These are phyloP conservation scores for Melipona quadrifasciata DNA, from an alignment of 1,140 invertebrate genomes.

Conservation along the genomic window DNA sequence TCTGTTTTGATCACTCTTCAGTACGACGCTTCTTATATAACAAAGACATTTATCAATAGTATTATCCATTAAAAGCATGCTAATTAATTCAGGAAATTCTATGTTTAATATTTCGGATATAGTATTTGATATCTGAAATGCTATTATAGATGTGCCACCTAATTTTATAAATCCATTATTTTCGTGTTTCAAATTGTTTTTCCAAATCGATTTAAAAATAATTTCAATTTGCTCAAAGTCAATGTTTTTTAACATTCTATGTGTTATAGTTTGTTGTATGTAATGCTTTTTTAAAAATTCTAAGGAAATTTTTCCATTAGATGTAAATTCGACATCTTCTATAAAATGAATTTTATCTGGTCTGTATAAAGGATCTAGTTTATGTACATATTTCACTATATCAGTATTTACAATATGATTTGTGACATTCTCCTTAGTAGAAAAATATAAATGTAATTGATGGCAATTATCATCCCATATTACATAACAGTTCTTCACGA, in stretches of 20 bases:
- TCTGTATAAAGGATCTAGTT: slow-evolving; percentile 62
- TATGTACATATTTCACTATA: slow-evolving; percentile 72
- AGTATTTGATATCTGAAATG: slow-evolving; percentile 77
- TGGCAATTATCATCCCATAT: slow-evolving; percentile 81
- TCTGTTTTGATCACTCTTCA: background rate
- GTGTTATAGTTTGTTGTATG: slow-evolving; percentile 12
- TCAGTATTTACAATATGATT: slow-evolving; percentile 75
- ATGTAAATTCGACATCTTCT: slow-evolving; percentile 67
- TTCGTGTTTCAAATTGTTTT: slow-evolving; percentile 62
- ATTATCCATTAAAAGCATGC: slow-evolving; percentile 72
- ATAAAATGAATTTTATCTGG: slow-evolving; percentile 74
- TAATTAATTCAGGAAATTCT: slow-evolving; percentile 73
- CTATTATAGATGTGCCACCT: slow-evolving; percentile 81
- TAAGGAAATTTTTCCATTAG: slow-evolving; percentile 73
- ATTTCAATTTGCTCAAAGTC: slow-evolving; percentile 76
- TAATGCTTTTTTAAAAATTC: slow-evolving; percentile 60
- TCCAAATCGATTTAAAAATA: slow-evolving; percentile 74
- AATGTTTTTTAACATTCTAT: slow-evolving; percentile 70
- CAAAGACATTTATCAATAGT: slow-evolving; percentile 60
- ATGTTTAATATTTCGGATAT: slow-evolving; percentile 65
- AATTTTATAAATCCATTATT: slow-evolving; percentile 79
- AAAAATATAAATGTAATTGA: slow-evolving; percentile 82
- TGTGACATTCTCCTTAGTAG: slow-evolving; percentile 32
- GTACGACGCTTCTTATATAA: slow-evolving; percentile 56
- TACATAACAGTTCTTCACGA: slow-evolving; percentile 81